These are phyloP conservation scores for Aurelia sp. DNA, from an alignment of 30 jellyfish, hydroid and myxozoan genomes.

Conservation along the genomic window DNA sequence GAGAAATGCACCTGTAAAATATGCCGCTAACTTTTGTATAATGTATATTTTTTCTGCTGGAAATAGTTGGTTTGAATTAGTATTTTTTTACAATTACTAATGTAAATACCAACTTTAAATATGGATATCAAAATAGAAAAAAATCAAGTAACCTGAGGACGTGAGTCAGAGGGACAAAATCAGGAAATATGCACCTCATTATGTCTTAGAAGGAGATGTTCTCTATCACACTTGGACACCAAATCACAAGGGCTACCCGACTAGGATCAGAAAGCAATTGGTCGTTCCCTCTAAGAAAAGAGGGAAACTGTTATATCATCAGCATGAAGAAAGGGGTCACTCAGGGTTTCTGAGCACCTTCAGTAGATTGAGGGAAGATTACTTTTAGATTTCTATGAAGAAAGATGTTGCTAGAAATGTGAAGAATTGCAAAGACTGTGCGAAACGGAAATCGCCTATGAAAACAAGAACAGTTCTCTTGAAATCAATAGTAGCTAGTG, in stretches of 20 bases:
- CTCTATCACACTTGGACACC: slow-evolving; percentile 50
- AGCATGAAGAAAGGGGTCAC: slow-evolving; percentile 34
- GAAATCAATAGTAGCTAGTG: slow-evolving; percentile 4
- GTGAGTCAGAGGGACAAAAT: not conserved
- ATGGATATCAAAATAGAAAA: no score
- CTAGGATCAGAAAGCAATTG: slow-evolving; percentile 41
- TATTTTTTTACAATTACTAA: no score
- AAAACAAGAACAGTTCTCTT: slow-evolving; percentile 18
- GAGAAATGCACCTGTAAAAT: no score
- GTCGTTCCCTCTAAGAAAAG: slow-evolving; percentile 34
- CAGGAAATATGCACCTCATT: not conserved
- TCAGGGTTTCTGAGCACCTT: slow-evolving; percentile 23
- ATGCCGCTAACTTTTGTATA: no score
- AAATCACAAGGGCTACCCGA: not conserved
- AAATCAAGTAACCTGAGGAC: not conserved
- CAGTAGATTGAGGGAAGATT: slow-evolving; percentile 19
- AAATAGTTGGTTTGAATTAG: no score
- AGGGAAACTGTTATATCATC: slow-evolving; percentile 28
- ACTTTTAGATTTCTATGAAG: slow-evolving; percentile 31
- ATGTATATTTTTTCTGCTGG: no score
- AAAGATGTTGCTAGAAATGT: slow-evolving; percentile 15
- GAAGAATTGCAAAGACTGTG: slow-evolving; percentile 25
- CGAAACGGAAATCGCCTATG: slow-evolving; percentile 29
- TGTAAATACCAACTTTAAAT: no score
- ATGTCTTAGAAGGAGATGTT: slow-evolving; percentile 23